phyloP scores from a whole-genome alignment of 2,888 invertebrate genomes.

The Corbicula japonica region DNA sequence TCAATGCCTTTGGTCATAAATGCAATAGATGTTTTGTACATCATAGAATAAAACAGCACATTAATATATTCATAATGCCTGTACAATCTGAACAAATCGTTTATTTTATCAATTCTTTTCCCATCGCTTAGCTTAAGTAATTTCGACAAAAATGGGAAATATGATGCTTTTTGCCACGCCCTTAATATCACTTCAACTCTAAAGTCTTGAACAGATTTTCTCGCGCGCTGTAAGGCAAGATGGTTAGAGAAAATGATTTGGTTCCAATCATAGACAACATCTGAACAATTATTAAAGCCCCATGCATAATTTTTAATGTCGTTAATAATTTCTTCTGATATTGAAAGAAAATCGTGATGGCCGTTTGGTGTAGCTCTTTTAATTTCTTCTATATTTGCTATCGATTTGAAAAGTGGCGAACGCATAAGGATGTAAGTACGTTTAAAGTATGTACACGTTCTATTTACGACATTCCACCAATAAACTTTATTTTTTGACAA shows the following conservation, averaged over 20 bases:
- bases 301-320: background rate
- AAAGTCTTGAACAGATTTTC: background rate
- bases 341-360: background rate
- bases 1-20: conserved; percentile 1
- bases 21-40: background rate
- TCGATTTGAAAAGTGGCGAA: too few relatives aligned
- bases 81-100: background rate
- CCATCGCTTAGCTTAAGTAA: too few relatives aligned
- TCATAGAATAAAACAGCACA: background rate
- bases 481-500: background rate
- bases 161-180: background rate
- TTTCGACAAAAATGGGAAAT: background rate
- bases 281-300: background rate
- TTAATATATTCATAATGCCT: background rate
- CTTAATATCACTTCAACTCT: background rate
- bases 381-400: too few relatives aligned
- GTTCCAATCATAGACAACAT: background rate
- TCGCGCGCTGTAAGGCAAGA: background rate
- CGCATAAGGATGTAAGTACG: too few relatives aligned
- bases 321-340: background rate
- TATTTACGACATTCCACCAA: background rate
- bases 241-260: background rate
- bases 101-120: background rate
- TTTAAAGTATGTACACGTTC: background rate
- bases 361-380: too few relatives aligned